Percentiles rank a stretch among this genome's conserved stretches.
phyloP scores from a whole-genome alignment of 2,113 vertebrate genomes.

The Psettodes erumei region DNA sequence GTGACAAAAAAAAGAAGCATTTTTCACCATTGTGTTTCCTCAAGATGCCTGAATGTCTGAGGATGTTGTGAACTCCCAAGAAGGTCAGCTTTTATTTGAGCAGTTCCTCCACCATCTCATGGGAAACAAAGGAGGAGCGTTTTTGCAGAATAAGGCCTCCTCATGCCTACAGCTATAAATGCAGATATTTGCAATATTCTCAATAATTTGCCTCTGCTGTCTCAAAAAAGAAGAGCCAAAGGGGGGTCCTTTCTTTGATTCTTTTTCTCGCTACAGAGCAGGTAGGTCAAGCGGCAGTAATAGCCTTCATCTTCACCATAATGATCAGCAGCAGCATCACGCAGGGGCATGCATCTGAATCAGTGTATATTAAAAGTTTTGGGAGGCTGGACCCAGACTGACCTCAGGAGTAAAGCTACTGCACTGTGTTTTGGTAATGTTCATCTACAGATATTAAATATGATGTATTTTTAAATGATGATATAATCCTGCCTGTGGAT shows the following conservation, averaged over 20 bases:
- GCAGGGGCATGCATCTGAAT: slow-evolving; percentile 44
- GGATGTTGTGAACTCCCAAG: slow-evolving; percentile 23
- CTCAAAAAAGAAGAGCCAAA: slow-evolving; percentile 47
- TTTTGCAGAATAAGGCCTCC: slow-evolving; percentile 22
- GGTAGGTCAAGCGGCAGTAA: slow-evolving; percentile 70
- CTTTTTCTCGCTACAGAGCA: slow-evolving; percentile 46
- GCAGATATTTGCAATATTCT: slow-evolving; percentile 52
- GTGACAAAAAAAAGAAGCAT: background rate
- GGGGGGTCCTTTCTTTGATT: slow-evolving; percentile 67
- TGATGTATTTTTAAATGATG: background rate
- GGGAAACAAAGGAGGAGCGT: slow-evolving; percentile 53
- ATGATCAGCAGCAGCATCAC: slow-evolving; percentile 44
- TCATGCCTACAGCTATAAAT: slow-evolving; percentile 3
- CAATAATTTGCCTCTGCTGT: slow-evolving; percentile 40
- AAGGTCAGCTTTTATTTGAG: slow-evolving; percentile 39
- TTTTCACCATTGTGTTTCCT: slow-evolving; percentile 23
- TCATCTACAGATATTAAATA: background rate
- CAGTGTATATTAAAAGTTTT: slow-evolving; percentile 21
- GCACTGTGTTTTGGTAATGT: background rate
- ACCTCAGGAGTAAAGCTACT: slow-evolving; percentile 1
- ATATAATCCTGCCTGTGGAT: background rate
- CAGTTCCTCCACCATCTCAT: slow-evolving; percentile 24
- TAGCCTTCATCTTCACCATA: slow-evolving; percentile 69
- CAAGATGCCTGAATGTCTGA: slow-evolving; percentile 35
- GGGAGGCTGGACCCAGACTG: slow-evolving; percentile 36